Percentiles rank a stretch among this genome's conserved stretches.
These are phyloP conservation scores for Pedicia rivosa DNA, from an alignment of 2,888 invertebrate species.

Conservation along the genomic window DNA sequence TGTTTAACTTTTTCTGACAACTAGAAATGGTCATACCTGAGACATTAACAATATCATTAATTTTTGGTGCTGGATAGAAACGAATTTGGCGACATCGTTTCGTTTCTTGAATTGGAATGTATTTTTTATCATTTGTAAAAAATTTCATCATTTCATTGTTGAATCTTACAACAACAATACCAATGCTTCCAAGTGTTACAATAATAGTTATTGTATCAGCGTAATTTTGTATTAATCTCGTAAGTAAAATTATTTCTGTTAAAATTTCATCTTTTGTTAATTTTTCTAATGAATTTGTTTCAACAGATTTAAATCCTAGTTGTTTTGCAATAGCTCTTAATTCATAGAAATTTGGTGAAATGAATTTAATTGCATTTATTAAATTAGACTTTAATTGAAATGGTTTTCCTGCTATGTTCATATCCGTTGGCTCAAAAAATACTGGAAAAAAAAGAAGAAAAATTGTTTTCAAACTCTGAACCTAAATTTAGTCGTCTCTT, in stretches of 20 bases:
- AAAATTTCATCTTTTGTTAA: slow-evolving; percentile 13
- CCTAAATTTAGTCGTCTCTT: too few relatives aligned
- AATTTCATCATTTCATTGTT: slow-evolving; percentile 9
- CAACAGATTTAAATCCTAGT: slow-evolving; percentile 20
- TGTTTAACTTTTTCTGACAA: too few relatives aligned
- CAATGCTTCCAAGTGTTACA: slow-evolving; percentile 44
- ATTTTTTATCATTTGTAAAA: slow-evolving; percentile 10
- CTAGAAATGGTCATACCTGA: too few relatives aligned
- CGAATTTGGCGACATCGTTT: slow-evolving; percentile 15
- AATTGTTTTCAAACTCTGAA: neutral
- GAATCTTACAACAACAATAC: slow-evolving; percentile 33
- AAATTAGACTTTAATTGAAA: slow-evolving; percentile 34
- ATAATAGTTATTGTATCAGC: slow-evolving; percentile 38
- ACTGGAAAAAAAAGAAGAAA: slow-evolving; percentile 40
- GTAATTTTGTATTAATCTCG: slow-evolving; percentile 29
- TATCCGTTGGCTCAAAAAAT: slow-evolving; percentile 82
- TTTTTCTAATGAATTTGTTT: neutral
- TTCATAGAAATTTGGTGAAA: slow-evolving; percentile 71
- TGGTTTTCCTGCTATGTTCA: slow-evolving; percentile 56
- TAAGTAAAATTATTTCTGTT: slow-evolving; percentile 23
- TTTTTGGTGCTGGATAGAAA: slow-evolving; percentile 30
- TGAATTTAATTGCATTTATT: slow-evolving; percentile 30
- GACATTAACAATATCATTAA: slow-evolving; percentile 44
- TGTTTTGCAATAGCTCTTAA: slow-evolving; percentile 46
- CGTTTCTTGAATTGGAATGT: slow-evolving; percentile 14